A percentile compares a stretch with the other conserved stretches of the same genome.
These are phyloP conservation scores for Parazoanthus atlanticus DNA, from an alignment of 92 coral and sea anemone species.

Conservation along the genomic window DNA sequence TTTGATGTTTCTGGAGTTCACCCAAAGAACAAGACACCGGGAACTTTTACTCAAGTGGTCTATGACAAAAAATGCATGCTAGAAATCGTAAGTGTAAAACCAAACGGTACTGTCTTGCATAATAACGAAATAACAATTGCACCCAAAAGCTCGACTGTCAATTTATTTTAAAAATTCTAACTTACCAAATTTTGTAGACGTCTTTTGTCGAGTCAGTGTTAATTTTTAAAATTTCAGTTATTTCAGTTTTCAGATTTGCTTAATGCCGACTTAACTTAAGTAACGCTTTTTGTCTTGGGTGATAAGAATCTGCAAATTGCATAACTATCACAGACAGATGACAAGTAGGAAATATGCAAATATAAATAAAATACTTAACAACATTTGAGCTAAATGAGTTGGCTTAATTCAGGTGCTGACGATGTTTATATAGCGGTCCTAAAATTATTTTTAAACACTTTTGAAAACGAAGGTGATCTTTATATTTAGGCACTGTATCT, in stretches of 20 bases:
- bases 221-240: not conserved
- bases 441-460: not conserved
- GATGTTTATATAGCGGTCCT: not conserved
- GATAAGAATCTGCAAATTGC: constrained; percentile 18
- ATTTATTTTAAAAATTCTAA: no score
- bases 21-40: constrained; percentile 97
- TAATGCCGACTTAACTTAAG: not conserved
- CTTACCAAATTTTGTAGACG: not conserved
- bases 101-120: not conserved
- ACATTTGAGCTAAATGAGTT: not conserved
- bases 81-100: constrained; percentile 71
- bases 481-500: no score
- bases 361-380: not conserved
- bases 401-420: not conserved
- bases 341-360: not conserved
- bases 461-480: no score
- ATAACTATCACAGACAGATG: not conserved
- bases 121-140: no score
- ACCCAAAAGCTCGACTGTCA: not conserved
- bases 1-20: constrained; percentile 96
- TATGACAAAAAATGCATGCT: constrained; percentile 87
- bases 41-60: constrained; percentile 96
- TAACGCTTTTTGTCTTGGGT: not conserved
- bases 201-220: not conserved
- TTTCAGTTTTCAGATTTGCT: not conserved